Conservation (phyloP, 1,140 invertebrate species). For the Drosophila takahashii region DNA sequence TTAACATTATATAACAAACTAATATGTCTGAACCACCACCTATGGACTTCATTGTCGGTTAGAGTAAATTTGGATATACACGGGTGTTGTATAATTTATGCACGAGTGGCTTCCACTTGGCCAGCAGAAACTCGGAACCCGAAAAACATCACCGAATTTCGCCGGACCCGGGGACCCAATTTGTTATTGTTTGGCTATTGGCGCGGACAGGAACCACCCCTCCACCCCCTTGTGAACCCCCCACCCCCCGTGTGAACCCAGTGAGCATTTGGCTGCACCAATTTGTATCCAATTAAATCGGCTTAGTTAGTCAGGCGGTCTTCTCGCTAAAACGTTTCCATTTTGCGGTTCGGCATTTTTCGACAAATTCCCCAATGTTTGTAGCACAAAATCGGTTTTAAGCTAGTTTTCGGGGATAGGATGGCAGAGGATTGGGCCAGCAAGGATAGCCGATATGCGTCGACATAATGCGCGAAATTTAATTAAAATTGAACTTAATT, state of each 20-base stretch:
- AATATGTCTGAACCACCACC: background rate
- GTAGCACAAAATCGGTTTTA: background rate
- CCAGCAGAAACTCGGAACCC: constrained; percentile 32
- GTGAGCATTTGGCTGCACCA: constrained; percentile 38
- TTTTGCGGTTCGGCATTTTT: constrained; percentile 41
- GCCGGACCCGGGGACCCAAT: constrained; percentile 30
- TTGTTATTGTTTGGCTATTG: constrained; percentile 55
- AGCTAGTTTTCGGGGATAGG: constrained; percentile 20
- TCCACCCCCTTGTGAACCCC: background rate
- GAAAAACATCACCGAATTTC: constrained; percentile 21
- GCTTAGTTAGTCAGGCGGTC: constrained; percentile 42
- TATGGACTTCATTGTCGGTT: background rate
- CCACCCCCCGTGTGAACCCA: background rate
- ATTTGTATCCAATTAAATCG: constrained; percentile 69
- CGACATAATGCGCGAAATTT: constrained; percentile 67
- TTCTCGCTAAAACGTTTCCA: constrained; percentile 19
- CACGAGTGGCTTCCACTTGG: constrained; percentile 51
- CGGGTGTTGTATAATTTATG: constrained; percentile 47
- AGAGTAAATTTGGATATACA: constrained; percentile 22
- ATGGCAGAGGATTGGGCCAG: background rate
- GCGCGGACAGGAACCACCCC: background rate
- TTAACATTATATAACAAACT: background rate
- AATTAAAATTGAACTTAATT: constrained; percentile 77
- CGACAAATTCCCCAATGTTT: constrained; percentile 10
- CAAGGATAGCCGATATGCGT: constrained; percentile 25